Base-by-base conservation (phyloP, 2,888 invertebrate species). In the Spilarctia lutea region DNA sequence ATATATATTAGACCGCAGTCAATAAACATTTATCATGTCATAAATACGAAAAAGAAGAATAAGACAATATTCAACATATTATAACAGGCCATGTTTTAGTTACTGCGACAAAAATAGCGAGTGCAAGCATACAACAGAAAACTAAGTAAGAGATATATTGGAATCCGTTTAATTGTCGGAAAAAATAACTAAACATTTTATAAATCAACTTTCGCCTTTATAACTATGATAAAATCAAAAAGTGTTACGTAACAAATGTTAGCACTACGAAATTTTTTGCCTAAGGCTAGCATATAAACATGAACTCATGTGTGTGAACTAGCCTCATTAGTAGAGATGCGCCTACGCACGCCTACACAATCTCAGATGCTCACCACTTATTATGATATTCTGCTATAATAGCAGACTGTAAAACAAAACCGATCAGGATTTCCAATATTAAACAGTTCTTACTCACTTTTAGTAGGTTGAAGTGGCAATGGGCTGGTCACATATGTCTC, bases 241-340 rank as follows among this genome's bases (percentile, higher is more conserved):
- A 70, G 63, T 63, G 67, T 56, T 33, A 30, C 39, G 68, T 70
- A 73, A 73, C 67, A 67, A 73, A 72, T 73, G 72, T 75, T 73
- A 48, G 70, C 70, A 75, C 73, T 75, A 70, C 39, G 70, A 75
- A 75, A 73, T 66, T 67, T 69, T 75, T 75, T 35, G 72, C 76
- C 76, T 73, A 73, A 76, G 76, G 76, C 76, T 56, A 48, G 56
- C 63, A 80, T 75, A 79, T 81, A 83, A 79, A 78, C 74, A 77
- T 80, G 75, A 80, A 78, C 74, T 73, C 70, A 63, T 72, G 86
- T 88, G 90, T 90, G 90, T 90, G 90, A 90, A 90, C 88, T 81
- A 82, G 84, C 76, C 88, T 90, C 90, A 90, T 90, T 90, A 90
- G 85, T 80, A 83, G 75, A 74, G 79, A 73, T 70, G 86, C 90